Evolutionary conservation across 1,140 invertebrate species (phyloP), one percentile per base, ranked within the genome.

Genomic region (Panulirus ornatus): DNA sequence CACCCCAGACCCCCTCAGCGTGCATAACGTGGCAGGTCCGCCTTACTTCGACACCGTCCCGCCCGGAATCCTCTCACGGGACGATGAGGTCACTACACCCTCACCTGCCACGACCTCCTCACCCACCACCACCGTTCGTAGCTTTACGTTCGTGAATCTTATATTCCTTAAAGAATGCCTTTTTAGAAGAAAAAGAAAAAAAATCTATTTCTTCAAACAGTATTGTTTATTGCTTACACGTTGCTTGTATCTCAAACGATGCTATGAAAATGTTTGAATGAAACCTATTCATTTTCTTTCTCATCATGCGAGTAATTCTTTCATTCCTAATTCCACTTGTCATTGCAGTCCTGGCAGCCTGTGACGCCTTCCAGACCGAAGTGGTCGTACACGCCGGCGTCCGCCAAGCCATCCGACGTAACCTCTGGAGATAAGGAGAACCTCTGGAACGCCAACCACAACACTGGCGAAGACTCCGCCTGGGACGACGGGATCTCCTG

Each of bases 21-120:
- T 79, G 2, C n/a, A 79, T 27, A 79, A 79, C 76, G 27, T 79
- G 27, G 76, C 76, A 0, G 76, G 76, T 5, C 76, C 76, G 42
- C 76, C 76, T 2, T 79, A 79, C 42, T 51, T 11, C 22, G 76
- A 79, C 76, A 79, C 76, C 0, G 30, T 79, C 16, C 76, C 76
- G 9, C 76, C 76, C 1, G n/a, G 27, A 9, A 3, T 79, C 19
- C n/a, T 79, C 16, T 19, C 22, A 30, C 27, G 71, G n/a, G 73
- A 22, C 6, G n/a, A 51, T 8, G 42, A 47, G 42, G 27, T 16
- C n/a, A 34, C 19, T 2, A 2, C 42, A n/a, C 36, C 36, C 71
- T n/a, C n/a, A n/a, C n/a, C n/a, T n/a, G n/a, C n/a, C n/a, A 40
- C 36, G 22, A 22, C 70, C 54, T 30, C 27, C 2, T 27, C 58